phyloP scores from a whole-genome alignment of 1,140 invertebrate species.

The Hestina assimilis region DNA sequence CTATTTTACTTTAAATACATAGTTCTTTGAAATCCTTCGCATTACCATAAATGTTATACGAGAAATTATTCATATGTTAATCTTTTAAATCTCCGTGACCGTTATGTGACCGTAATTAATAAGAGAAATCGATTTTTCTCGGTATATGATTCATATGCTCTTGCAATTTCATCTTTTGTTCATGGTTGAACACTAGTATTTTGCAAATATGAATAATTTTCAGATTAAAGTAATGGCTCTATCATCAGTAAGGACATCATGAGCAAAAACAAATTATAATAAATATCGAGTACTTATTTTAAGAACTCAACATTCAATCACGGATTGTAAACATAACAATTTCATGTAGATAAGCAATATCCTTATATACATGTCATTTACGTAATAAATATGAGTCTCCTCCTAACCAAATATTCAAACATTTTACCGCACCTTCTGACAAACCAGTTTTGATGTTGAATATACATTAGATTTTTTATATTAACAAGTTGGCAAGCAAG shows the following conservation, averaged over 20 bases:
- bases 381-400: not conserved
- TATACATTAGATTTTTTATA: too few relatives aligned
- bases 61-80: constrained; percentile 2
- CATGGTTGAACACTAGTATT: not conserved
- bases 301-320: too few relatives aligned
- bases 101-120: constrained; percentile 11
- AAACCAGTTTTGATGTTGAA: not conserved
- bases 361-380: not conserved
- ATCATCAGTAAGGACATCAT: too few relatives aligned
- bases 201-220: not conserved
- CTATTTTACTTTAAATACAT: too few relatives aligned
- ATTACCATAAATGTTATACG: not conserved
- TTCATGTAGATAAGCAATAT: not conserved
- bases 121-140: constrained; percentile 7
- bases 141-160: constrained; percentile 5
- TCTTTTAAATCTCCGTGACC: constrained; percentile 7
- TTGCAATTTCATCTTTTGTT: not conserved
- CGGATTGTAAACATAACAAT: too few relatives aligned
- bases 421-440: not conserved
- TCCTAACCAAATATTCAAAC: not conserved
- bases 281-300: too few relatives aligned
- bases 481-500: too few relatives aligned
- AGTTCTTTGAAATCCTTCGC: not conserved
- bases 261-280: too few relatives aligned
- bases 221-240: not conserved